Base-by-base conservation (phyloP, 2,113 vertebrate species). In the Xyliphius kryptos region DNA sequence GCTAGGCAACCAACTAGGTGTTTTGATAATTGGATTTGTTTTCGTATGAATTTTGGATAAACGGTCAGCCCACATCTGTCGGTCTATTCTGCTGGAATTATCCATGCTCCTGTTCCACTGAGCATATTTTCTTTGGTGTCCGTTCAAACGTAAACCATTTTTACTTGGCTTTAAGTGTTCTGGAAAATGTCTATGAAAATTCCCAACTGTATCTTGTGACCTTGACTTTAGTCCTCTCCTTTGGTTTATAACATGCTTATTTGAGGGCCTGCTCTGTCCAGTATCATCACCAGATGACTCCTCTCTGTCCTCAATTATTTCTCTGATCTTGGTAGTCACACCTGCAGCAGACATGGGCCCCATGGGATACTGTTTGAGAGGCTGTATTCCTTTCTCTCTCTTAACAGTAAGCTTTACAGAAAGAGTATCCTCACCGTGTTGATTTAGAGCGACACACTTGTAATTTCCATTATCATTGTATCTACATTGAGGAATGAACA, bases 21-120 rank as follows among this genome's bases (percentile, higher is more conserved):
- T 22, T 1, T 80, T 81, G 12, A 68, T 72, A 80, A 66, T 83
- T 0, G 68, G 55, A 67, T 73, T 12, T 13, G 83, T 89, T 74
- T 81, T 93, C 22, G 90, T 89, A 14, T 92, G 91, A 5, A 98
- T 94, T 44, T 92, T 90, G 68, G 92, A 90, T 63, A 97, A 78
- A 75, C 97, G 88, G 22, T 89, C 84, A 1, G 93, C 93, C 94
- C 94, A 97, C n/a, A 83, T 91, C 59, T 89, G 78, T 0, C 93
- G 92, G 67, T 91, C 89, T 67, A 97, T 90, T 64, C 88, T 90
- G 53, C 90, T 92, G 17, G 87, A 86, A 72, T 88, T 53, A 43
- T 86, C 82, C 11, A 89, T 60, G 1, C 86, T 83, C 47, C 90
- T 78, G 51, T 87, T 90, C 40, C 90, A 86, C 63, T 90, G 84